Evolutionary conservation across 2,113 vertebrate species (phyloP).

Genomic region (Calyptomena viridis): DNA sequence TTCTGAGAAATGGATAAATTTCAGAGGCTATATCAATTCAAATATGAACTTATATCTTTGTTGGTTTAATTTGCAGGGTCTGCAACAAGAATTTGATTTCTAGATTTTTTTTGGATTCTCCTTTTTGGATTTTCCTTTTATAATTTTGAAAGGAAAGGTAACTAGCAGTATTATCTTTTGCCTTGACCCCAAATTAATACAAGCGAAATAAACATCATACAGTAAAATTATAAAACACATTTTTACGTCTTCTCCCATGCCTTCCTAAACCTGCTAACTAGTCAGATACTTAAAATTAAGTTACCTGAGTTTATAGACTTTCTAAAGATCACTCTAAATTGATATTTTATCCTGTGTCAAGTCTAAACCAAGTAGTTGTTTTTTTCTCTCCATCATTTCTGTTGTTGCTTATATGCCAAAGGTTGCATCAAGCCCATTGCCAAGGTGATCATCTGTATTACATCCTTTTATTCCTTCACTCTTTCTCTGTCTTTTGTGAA

Average conservation of each 20-base stretch:
- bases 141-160: neutral
- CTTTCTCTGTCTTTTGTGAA: neutral
- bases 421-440: neutral
- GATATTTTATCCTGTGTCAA: neutral
- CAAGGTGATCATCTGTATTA: neutral
- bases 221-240: neutral
- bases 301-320: neutral
- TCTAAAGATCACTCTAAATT: neutral
- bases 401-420: neutral
- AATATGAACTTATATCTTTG: neutral
- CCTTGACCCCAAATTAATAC: neutral
- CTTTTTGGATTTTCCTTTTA: neutral
- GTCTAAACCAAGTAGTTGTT: neutral
- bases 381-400: neutral
- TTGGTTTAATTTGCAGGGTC: neutral
- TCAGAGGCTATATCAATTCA: neutral
- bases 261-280: neutral
- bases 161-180: neutral
- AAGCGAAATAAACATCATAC: neutral
- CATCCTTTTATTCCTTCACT: neutral
- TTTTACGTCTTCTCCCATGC: neutral
- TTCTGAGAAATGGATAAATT: neutral
- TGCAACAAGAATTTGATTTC: neutral
- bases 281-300: neutral
- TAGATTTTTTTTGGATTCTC: neutral